Conservation (phyloP, 1,140 invertebrate genomes). For the Ooceraea biroi region DNA sequence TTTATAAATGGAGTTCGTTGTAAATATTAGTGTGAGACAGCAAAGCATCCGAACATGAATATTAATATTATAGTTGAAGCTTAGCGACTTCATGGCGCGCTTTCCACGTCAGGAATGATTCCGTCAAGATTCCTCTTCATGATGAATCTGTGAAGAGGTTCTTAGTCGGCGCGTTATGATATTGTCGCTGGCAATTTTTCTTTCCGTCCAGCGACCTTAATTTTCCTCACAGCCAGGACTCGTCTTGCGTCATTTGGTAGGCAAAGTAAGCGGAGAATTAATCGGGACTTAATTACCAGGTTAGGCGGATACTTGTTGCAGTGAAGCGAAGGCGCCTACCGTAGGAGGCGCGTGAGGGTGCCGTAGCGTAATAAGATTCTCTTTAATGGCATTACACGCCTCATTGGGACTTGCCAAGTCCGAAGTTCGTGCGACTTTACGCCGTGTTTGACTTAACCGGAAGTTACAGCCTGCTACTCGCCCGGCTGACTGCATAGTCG, state of each 20-base stretch:
- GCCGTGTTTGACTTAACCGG: conserved; percentile 84
- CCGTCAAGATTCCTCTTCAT: conserved; percentile 41
- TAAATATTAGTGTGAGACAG: conserved; percentile 8
- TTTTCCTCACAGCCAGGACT: conserved; percentile 66
- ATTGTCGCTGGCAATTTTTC: conserved; percentile 39
- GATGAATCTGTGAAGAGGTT: conserved; percentile 51
- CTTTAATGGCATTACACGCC: conserved; percentile 86
- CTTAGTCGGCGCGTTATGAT: background rate
- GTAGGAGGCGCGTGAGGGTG: conserved; percentile 79
- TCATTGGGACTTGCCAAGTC: conserved; percentile 86
- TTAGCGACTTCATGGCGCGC: conserved; percentile 17
- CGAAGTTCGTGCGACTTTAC: conserved; percentile 83
- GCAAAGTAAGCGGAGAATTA: conserved; percentile 82
- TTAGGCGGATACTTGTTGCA: conserved; percentile 83
- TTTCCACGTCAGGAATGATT: conserved; percentile 29
- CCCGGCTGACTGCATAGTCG: conserved; percentile 74
- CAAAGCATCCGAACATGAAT: conserved; percentile 23
- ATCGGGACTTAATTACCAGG: conserved; percentile 83
- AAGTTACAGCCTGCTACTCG: conserved; percentile 77
- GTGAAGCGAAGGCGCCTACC: conserved; percentile 74
- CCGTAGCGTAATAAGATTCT: conserved; percentile 84
- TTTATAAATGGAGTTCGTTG: conserved; percentile 11
- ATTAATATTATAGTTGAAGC: background rate
- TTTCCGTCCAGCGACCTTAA: conserved; percentile 61
- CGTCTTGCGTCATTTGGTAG: conserved; percentile 77